Conservation (phyloP, 2,797 vertebrate genomes). For the Ataeniobius toweri region DNA sequence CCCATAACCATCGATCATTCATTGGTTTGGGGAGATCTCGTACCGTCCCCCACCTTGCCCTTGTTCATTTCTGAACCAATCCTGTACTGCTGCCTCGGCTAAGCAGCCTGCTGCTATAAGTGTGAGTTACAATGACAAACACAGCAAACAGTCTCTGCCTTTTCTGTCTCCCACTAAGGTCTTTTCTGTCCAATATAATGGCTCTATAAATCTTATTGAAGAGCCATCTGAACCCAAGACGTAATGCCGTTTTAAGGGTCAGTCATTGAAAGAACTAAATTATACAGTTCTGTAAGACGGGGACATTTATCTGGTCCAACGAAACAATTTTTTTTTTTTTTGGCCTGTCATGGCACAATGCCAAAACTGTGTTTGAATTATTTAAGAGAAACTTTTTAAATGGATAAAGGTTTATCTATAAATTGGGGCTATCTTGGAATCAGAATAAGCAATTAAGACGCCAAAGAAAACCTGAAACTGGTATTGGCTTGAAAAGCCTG, state of each 20-base stretch:
- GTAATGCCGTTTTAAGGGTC: constrained; percentile 32
- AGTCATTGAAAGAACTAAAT: constrained; percentile 1
- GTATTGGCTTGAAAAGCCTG: background rate
- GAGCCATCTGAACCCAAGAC: constrained; percentile 31
- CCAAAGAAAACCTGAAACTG: background rate
- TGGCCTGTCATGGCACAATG: background rate
- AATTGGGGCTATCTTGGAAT: background rate
- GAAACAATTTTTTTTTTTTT: constrained; percentile 1
- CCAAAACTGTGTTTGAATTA: background rate
- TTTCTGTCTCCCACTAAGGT: constrained; percentile 50
- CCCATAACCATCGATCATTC: background rate
- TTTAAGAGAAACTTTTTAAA: background rate
- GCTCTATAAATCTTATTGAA: constrained; percentile 56
- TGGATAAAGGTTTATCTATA: background rate
- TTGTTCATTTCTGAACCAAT: constrained; percentile 30
- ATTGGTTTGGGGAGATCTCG: constrained; percentile 9
- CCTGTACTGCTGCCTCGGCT: constrained; percentile 19
- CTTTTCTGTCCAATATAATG: constrained; percentile 53
- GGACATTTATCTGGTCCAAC: constrained; percentile 9
- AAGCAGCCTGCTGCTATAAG: constrained; percentile 41
- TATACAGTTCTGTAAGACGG: constrained; percentile 1
- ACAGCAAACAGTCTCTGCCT: constrained; percentile 51
- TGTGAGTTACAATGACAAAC: constrained; percentile 57
- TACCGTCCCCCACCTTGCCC: background rate
- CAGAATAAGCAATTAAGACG: background rate